A percentile compares a stretch with the other conserved stretches of the same genome.
Conservation (phyloP, 2,113 vertebrate genomes). For the Coturnix japonica region DNA sequence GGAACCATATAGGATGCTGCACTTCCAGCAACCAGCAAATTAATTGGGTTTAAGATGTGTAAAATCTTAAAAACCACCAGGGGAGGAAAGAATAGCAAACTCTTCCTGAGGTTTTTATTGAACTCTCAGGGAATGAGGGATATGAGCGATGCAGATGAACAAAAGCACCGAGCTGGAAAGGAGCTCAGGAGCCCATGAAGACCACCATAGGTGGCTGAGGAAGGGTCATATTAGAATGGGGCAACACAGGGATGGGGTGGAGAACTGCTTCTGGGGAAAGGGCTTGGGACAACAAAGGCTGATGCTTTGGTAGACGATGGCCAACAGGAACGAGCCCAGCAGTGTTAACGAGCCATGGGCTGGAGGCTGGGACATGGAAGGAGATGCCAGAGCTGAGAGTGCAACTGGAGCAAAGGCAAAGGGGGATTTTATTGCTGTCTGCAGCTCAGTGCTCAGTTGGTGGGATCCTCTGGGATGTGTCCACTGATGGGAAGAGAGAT, state of each 20-base stretch:
- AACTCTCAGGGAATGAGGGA: neutral
- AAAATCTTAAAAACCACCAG: neutral
- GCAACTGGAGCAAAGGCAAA: neutral
- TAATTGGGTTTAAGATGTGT: neutral
- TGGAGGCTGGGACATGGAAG: neutral
- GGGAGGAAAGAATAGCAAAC: conserved; percentile 8
- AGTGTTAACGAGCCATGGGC: neutral
- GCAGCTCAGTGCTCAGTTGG: accelerated
- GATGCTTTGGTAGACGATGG: neutral
- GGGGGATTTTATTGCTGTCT: neutral
- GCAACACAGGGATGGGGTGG: neutral
- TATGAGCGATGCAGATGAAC: neutral
- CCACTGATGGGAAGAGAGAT: neutral
- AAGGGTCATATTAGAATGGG: neutral
- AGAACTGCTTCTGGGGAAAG: neutral
- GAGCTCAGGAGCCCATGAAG: neutral
- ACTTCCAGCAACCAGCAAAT: neutral
- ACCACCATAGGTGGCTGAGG: neutral
- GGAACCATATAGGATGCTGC: neutral
- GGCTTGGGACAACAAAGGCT: neutral
- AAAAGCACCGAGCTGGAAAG: neutral
- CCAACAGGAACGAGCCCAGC: neutral
- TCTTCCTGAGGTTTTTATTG: neutral
- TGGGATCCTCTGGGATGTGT: neutral
- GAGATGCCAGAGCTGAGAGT: neutral